Evolutionary conservation across 2,888 invertebrate genomes (phyloP), one percentile per base, ranked within the genome.

Genomic region (Sphaeridia pumilis): DNA sequence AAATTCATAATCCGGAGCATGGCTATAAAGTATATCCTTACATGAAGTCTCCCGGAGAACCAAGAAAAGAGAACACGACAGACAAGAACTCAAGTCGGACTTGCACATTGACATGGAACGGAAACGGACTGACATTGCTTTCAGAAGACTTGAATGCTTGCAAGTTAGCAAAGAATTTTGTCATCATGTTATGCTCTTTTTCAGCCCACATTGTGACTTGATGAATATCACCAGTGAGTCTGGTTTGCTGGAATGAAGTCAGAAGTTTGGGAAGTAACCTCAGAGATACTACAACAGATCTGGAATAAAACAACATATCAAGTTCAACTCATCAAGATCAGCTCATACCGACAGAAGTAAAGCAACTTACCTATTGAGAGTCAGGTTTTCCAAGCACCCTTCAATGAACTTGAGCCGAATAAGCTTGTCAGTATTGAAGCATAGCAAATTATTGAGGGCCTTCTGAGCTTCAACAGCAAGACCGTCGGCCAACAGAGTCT

Each of bases 351-450:
- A n/a, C n/a, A n/a, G n/a, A n/a, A n/a, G n/a, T n/a, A n/a, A 21
- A 42, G 17, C 1, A 17, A 49, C 69, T 67, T 71, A 82, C 78
- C 80, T 81, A 71, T 92, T 88, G 63, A 81, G 81, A 14, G 87
- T 83, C 57, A 93, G 75, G 72, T 93, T 93, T 66, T 88, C 84
- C 43, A 93, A 75, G 67, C 92, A 92, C 7, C 92, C 93, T 71
- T 93, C 92, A 60, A 94, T 92, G 67, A 94, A 94, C 72, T 92
- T 90, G 73, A 89, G 88, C 52, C 89, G 77, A 60, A 93, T 87
- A 58, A 85, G 78, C 62, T 87, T 83, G 70, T 93, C 92, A 2
- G 87, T 87, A 67, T 86, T 89, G 67, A 87, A 92, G 69, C 90
- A 90, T 1, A 94, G 75, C 24, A 93, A 73, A 63, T 87, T 87